Conservation (phyloP, 2,888 invertebrate genomes). For the Caenorhabditis sp. region DNA sequence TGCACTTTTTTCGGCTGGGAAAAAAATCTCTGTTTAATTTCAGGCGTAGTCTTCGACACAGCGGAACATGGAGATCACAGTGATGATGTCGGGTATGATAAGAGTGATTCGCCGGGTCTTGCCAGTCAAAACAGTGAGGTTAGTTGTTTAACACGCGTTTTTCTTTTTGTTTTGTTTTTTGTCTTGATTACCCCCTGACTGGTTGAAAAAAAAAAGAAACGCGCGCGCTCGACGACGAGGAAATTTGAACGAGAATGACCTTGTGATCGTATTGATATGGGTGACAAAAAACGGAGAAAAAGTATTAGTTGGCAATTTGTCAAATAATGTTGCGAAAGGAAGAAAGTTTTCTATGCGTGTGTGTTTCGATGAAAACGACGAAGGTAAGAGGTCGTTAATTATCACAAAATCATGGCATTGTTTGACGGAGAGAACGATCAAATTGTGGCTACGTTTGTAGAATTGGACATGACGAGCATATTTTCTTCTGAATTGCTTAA, state of each 20-base stretch:
- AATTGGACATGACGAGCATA: no score
- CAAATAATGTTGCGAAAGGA: neutral
- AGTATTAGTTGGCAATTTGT: neutral
- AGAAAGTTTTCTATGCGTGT: neutral
- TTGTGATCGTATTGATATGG: neutral
- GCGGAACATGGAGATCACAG: slow-evolving; percentile 4
- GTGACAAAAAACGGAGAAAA: neutral
- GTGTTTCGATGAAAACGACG: neutral
- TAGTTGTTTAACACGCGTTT: slow-evolving; percentile 7
- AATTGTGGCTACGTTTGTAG: no score
- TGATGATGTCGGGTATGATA: slow-evolving; percentile 23
- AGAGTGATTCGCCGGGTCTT: slow-evolving; percentile 52
- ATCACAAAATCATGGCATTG: neutral
- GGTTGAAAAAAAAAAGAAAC: neutral
- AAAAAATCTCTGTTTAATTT: no score
- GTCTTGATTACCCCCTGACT: neutral
- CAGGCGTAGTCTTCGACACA: neutral
- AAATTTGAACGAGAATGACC: neutral
- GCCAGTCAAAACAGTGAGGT: slow-evolving; percentile 55
- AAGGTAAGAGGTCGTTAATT: neutral
- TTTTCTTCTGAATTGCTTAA: no score
- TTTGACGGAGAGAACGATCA: neutral
- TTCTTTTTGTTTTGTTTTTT: neutral
- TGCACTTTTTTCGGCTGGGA: no score
- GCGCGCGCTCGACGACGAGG: neutral